Base-by-base conservation (phyloP, 2,797 vertebrate genomes). In the Kryptopterus vitreolus region DNA sequence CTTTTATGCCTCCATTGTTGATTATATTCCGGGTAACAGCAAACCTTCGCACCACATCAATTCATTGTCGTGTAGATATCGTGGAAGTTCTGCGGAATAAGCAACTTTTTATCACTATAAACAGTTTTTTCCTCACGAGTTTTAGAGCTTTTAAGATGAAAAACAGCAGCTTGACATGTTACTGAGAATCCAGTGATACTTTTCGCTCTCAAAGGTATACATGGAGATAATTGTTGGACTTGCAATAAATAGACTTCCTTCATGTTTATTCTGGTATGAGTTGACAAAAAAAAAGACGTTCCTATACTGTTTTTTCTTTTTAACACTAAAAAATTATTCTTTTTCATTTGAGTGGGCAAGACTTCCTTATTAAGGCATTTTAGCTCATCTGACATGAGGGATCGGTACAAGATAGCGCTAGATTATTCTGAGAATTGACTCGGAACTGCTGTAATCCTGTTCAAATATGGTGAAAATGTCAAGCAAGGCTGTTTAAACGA, bases 321-420 rank as follows among this genome's bases (percentile, higher is more conserved):
- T 26, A 48, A 46, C 22, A 57, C 20, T 48, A 48, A 13, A 13
- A 13, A 24, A 13, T 16, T 52, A 11, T 1, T 6, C 18, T 29
- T 52, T 6, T 11, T 26, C 1, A 16, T 50, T 50, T 11, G 2
- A 12, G 38, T 10, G 24, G 22, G 18, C 29, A 43, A 6, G 38
- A 31, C 16, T 18, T 71, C 29, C 18, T 53, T 33, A 71, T 71
- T 12, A 52, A 71, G 50, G 29, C 69, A 13, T 53, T 71, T 71
- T 33, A 12, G 48, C 22, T 53, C 8, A 71, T 53, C 29, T 53
- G 50, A n/a, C 48, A 53, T 53, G 69, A 22, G 16, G 48, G 18
- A 71, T 1, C 53, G 69, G 13, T 53, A 53, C 10, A n/a, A 71
- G 69, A 53, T 71, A 53, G n/a, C 48, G 53, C 10, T 71, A 33